These are phyloP conservation scores for Smutsia temminckii DNA, from an alignment of 2,797 vertebrate species.

Conservation along the genomic window DNA sequence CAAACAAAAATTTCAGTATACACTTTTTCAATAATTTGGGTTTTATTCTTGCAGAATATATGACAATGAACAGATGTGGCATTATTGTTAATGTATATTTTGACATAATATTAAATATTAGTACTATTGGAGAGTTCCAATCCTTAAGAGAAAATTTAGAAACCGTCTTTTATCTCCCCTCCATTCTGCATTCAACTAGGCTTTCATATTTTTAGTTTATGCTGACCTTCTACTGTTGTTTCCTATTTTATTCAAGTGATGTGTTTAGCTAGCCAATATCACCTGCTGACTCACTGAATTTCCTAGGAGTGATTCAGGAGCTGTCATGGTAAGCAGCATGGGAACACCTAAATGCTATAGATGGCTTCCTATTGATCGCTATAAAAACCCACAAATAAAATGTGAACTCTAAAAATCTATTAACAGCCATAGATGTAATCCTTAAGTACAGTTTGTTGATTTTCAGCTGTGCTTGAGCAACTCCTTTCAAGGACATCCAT, in stretches of 20 bases:
- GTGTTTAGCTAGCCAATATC: conserved; percentile 75
- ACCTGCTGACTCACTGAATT: conserved; percentile 77
- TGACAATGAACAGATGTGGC: background rate
- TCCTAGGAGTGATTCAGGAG: conserved; percentile 79
- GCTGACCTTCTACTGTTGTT: conserved; percentile 37
- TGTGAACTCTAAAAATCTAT: conserved; percentile 75
- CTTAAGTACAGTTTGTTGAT: conserved; percentile 66
- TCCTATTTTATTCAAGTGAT: conserved; percentile 67
- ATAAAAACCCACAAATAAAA: conserved; percentile 78
- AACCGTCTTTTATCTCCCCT: background rate
- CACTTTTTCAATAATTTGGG: background rate
- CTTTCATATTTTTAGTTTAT: background rate
- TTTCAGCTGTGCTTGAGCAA: conserved; percentile 42
- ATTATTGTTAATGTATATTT: background rate
- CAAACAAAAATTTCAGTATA: background rate
- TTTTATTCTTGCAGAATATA: background rate
- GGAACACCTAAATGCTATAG: conserved; percentile 73
- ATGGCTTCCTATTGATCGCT: conserved; percentile 76
- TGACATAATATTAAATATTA: background rate
- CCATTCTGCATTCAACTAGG: background rate
- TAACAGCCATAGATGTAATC: conserved; percentile 44
- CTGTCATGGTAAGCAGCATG: conserved; percentile 80
- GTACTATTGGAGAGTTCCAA: rapidly evolving
- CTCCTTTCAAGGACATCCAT: conserved; percentile 50
- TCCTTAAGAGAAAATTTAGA: background rate